These are phyloP conservation scores for Anthopleura sola DNA, from an alignment of 64 coral and sea anemone genomes.

Conservation along the genomic window DNA sequence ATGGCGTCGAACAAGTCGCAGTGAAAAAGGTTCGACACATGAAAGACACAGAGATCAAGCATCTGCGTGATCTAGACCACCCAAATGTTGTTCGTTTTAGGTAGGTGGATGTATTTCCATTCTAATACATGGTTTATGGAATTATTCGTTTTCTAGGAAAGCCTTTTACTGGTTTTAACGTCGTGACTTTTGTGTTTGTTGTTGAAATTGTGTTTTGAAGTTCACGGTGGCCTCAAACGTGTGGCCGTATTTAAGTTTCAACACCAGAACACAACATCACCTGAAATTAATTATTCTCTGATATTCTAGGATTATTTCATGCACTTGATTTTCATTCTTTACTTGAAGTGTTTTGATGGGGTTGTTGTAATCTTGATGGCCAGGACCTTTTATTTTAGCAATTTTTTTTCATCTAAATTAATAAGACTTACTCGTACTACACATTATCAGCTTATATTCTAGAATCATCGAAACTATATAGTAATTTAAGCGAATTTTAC, in stretches of 20 bases:
- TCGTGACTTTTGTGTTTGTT: neutral
- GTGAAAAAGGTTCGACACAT: conserved; percentile 90
- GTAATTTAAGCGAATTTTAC: neutral
- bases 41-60: conserved; percentile 83
- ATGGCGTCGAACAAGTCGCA: conserved; percentile 75
- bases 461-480: neutral
- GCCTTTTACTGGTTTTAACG: neutral
- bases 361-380: neutral
- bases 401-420: neutral
- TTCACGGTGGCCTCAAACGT: conserved; percentile 3
- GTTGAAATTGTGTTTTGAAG: neutral
- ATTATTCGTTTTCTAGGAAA: neutral
- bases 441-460: neutral
- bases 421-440: too few relatives aligned
- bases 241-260: conserved; percentile 10
- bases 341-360: conserved; percentile 13
- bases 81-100: conserved; percentile 91
- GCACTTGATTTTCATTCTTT: conserved; percentile 17
- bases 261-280: conserved; percentile 6
- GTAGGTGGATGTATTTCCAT: conserved; percentile 9
- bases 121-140: neutral
- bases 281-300: neutral
- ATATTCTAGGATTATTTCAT: neutral
- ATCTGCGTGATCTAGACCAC: conserved; percentile 73
- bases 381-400: too few relatives aligned